Base-by-base conservation (phyloP, 2,888 invertebrate genomes). In the Acanthosepion lycidas region DNA sequence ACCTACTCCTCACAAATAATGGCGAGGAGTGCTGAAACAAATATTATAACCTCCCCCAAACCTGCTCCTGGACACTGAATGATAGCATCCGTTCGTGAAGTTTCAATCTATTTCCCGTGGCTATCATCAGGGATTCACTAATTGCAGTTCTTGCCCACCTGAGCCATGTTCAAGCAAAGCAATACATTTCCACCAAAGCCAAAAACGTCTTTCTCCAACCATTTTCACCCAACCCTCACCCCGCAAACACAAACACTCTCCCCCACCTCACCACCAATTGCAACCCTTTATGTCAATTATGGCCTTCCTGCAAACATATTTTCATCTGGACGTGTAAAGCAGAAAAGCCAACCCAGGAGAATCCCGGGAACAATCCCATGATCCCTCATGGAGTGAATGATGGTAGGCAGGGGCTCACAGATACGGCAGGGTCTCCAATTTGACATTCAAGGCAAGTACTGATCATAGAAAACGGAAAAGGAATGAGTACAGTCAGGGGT, bases 101-200 rank as follows among this genome's bases (percentile, higher is more conserved):
- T 78, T 78, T 78, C 78, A 78, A 78, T 78, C n/a, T 78, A 78
- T 78, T 78, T 78, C 78, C 33, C 78, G 4, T 78, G n/a, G n/a
- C 78, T n/a, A 78, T 78, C 78, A 78, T 78, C 78, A 78, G 78
- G 78, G 78, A 78, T 78, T 78, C n/a, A n/a, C 78, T 78, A 78
- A 78, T 78, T 78, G 78, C 9, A 12, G 15, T n/a, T 78, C n/a
- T 78, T 12, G n/a, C n/a, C 78, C 78, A n/a, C 78, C 78, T 78
- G 78, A n/a, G n/a, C 78, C 59, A 59, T 23, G 59, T 59, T 59
- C 23, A 20, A 59, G 59, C 59, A 59, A 59, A 23, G 23, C 78
- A 78, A 78, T 78, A 33, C n/a, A 33, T 78, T n/a, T 78, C 78
- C 15, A 78, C 78, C n/a, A 33, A 78, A 78, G 78, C 78, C 78